phyloP scores from a whole-genome alignment of 2,797 vertebrate species.

The Pangasius larnaudii region DNA sequence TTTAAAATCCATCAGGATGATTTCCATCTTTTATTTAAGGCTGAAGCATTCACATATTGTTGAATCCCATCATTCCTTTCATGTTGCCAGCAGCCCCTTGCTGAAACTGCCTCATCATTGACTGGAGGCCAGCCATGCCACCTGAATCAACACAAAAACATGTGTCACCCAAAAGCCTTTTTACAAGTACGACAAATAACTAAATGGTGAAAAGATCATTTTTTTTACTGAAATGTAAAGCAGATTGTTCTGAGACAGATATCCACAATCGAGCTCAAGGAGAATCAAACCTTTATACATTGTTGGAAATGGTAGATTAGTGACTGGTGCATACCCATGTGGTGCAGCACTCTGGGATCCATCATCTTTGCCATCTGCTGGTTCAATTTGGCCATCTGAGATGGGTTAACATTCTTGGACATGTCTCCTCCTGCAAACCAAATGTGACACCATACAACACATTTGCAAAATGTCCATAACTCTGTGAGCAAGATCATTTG shows the following conservation, averaged over 20 bases:
- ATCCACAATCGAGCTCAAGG: neutral
- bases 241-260: neutral
- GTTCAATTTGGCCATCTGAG: constrained; percentile 97
- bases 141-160: constrained; percentile 71
- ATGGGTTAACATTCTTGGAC: constrained; percentile 98
- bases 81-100: constrained; percentile 97
- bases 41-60: constrained; percentile 91
- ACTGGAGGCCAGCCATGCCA: constrained; percentile 97
- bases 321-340: constrained; percentile 85
- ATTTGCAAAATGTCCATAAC: neutral
- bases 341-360: constrained; percentile 97
- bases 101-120: constrained; percentile 99
- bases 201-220: neutral
- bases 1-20: constrained; percentile 43
- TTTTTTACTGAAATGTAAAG: neutral
- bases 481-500: neutral
- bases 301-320: neutral
- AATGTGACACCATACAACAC: neutral
- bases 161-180: neutral
- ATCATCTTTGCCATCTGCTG: constrained; percentile 99
- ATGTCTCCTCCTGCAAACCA: constrained; percentile 89
- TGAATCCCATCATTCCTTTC: constrained; percentile 99
- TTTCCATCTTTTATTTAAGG: constrained; percentile 69
- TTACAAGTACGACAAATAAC: neutral
- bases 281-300: neutral